Evolutionary conservation across 1,140 invertebrate species (phyloP), one percentile per base, ranked within the genome.

Genomic region (Propsilocerus akamusi): DNA sequence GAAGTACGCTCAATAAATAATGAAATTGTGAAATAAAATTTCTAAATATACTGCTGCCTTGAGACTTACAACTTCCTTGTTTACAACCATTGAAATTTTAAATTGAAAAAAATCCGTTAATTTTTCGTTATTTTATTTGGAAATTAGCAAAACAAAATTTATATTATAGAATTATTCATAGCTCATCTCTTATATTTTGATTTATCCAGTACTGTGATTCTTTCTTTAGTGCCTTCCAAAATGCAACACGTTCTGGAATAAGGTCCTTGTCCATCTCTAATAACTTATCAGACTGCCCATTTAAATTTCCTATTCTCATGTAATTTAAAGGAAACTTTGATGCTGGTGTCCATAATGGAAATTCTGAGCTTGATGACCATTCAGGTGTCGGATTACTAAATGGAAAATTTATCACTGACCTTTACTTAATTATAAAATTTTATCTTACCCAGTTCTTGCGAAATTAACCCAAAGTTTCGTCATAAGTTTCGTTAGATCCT

Each of bases 391-490:
- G 1, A 6, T 7, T 26, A 26, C 28, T 11, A 10, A 25, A 48
- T 8, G 14, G n/a, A 48, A 12, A 47, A 47, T 28, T 10, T 30
- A 22, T 12, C 20, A 32, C 12, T 22, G 25, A 49, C 5, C n/a
- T 34, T 34, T 4, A 34, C n/a, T n/a, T n/a, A n/a, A 25, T 48
- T 10, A 25, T n/a, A 48, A 25, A n/a, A 26, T 24, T 8, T n/a
- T 11, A 3, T 52, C 68, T 69, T 63, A 82, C 80, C 78, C 74
- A 26, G 66, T 70, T 59, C 68, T 72, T 0, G 81, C 80, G 57
- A 86, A 85, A 61, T 83, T 79, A 0, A 71, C 68, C 80, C 80
- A 85, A 22, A 81, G 51, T 12, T 62, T 69, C 0, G 78, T 77
- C 54, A 84, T 58, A 17, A 73, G 28, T 30, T 73, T 63, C 0